A percentile compares a stretch with the other conserved stretches of the same genome.
Conservation (phyloP, 2,113 vertebrate species). For the Hystrix brachyura region DNA sequence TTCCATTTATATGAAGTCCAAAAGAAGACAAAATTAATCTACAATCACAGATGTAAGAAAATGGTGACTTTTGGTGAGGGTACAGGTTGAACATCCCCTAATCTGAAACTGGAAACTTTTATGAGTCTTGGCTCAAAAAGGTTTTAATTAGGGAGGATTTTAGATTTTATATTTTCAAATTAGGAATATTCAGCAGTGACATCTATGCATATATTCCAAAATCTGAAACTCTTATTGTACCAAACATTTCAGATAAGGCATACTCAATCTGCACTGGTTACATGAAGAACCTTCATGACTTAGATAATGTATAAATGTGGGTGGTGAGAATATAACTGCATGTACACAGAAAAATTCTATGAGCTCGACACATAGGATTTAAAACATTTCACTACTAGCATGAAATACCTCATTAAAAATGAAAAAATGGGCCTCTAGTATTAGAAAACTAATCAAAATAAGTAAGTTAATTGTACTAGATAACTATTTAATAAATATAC, state of each 20-base stretch:
- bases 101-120: not conserved
- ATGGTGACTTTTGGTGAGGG: not conserved
- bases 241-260: not conserved
- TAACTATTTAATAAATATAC: constrained; percentile 12
- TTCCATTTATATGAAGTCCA: not conserved
- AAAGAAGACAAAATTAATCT: not conserved
- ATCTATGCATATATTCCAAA: not conserved
- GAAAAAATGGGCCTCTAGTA: not conserved
- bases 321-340: not conserved
- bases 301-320: not conserved
- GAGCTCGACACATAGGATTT: not conserved
- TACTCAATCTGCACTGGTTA: not conserved
- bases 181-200: not conserved
- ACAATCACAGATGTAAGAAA: fast-evolving
- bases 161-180: not conserved
- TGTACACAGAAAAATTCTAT: not conserved
- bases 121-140: not conserved
- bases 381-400: not conserved
- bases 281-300: not conserved
- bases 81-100: not conserved
- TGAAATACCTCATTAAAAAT: not conserved
- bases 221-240: not conserved
- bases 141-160: not conserved
- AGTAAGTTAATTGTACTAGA: not conserved
- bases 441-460: constrained; percentile 40